Base-by-base conservation (phyloP, 2,888 invertebrate genomes). In the Ligdia adustata region DNA sequence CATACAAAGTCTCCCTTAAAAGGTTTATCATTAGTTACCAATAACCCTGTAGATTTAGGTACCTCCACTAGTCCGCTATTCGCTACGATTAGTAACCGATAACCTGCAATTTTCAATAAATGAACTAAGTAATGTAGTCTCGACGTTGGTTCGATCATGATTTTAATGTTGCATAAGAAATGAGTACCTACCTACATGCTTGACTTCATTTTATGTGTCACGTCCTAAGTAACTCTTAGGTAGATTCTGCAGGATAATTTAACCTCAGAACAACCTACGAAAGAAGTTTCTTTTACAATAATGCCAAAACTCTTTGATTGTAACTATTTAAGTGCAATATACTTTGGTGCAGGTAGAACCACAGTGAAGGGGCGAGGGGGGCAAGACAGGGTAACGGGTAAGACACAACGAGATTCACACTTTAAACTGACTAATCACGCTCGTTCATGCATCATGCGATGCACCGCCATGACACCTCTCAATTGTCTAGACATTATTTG, bases 41-140 rank as follows among this genome's bases (percentile, higher is more conserved):
- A n/a, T n/a, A n/a, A n/a, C n/a, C n/a, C n/a, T n/a, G n/a, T n/a
- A n/a, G n/a, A n/a, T n/a, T n/a, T n/a, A 1, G 5, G 11, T 20
- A 16, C 12, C 13, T 14, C 13, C 4, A 1, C 12, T 20, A 33
- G 15, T 32, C 13, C n/a, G 9, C 22, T 5, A 9, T 31, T 37
- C 24, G 5, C 7, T 16, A 12, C 35, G 31, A 38, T 45, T 39
- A 45, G 20, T 24, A 14, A 44, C 41, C 3, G n/a, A 20, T 15
- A 39, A 40, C 45, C 42, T 24, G 33, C 26, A 42, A 44, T 45
- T 46, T 48, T 3, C 33, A 39, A 29, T 45, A 45, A 48, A 48
- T 39, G 34, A 45, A 38, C 48, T 45, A 33, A 35, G 31, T 28
- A 40, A 40, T 40, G 15, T 28, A 44, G 29, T 37, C 29, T 32